Percentiles rank a stretch among this genome's conserved stretches.
phyloP scores from a whole-genome alignment of 1,140 invertebrate species.

The Heliothis virescens region DNA sequence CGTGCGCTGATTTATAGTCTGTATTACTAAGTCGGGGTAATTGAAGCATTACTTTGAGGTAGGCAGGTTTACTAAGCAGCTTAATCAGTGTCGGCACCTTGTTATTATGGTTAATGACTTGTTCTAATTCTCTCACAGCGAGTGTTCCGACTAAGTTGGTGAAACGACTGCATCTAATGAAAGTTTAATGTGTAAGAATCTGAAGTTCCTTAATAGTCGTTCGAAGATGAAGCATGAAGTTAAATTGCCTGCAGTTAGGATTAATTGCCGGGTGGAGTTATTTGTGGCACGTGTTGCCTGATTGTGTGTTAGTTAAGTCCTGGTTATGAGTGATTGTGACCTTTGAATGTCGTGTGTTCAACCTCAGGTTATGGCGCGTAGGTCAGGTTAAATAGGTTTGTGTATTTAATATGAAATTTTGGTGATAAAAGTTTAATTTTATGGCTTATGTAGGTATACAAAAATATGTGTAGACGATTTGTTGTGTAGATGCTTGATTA shows the following conservation, averaged over 20 bases:
- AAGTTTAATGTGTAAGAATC: slow-evolving; percentile 43
- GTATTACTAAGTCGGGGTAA: slow-evolving; percentile 46
- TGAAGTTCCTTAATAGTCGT: slow-evolving; percentile 23
- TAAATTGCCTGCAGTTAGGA: slow-evolving; percentile 18
- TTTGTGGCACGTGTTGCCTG: slow-evolving; percentile 3
- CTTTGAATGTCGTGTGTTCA: slow-evolving; percentile 13
- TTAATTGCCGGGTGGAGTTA: slow-evolving; percentile 22
- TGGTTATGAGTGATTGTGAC: slow-evolving; percentile 10
- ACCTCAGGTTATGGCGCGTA: neutral
- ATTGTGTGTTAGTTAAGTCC: neutral
- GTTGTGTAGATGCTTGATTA: too few relatives aligned
- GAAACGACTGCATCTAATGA: slow-evolving; percentile 44
- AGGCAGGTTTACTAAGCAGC: slow-evolving; percentile 47
- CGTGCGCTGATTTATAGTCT: slow-evolving; percentile 24
- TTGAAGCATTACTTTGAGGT: slow-evolving; percentile 53
- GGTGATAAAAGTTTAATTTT: too few relatives aligned
- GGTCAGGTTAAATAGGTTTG: neutral
- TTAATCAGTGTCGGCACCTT: slow-evolving; percentile 55
- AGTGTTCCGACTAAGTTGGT: slow-evolving; percentile 11
- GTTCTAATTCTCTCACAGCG: slow-evolving; percentile 44
- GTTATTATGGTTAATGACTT: slow-evolving; percentile 59
- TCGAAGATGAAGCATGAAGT: slow-evolving; percentile 17
- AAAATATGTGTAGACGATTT: too few relatives aligned
- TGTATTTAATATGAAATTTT: neutral
- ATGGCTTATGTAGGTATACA: too few relatives aligned